Evolutionary conservation across 2,888 invertebrate genomes (phyloP), one percentile per base, ranked within the genome.

Genomic region (Litoditis marina): DNA sequence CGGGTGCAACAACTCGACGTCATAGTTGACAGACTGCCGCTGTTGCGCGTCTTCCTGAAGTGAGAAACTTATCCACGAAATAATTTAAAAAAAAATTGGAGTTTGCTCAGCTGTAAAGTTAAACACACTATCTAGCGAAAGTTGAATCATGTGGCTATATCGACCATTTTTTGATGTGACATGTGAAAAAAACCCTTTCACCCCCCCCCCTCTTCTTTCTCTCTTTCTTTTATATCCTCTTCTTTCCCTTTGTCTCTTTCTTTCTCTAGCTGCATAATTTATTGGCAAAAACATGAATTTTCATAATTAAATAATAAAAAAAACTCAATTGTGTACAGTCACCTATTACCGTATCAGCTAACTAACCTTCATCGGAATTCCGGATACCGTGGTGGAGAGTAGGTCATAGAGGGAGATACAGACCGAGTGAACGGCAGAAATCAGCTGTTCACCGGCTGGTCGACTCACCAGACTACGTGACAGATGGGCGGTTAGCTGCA

Each of bases 1-100:
- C 19, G 61, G 56, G 83, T 98, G 96, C 74, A 94, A 90, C 66
- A 98, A 90, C 84, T 96, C 96, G 0, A 98, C 98, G 83, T 98
- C 96, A 82, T 98, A 98, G 85, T 96, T 96, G 0, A 95, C 93
- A 61, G 95, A 96, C 0, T 93, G 92, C 83, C 92, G 92, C 0
- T 94, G 60, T 51, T 78, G 63, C 31, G 77, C 56, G 67, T 77
- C 76, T 49, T 79, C 79, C 73, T 78, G 39, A 13, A 59, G 31
- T 13, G 16, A 44, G 28, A 2, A 52, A 32, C 25, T n/a, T 28
- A 16, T 36, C 8, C 8, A 42, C 22, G 2, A 6, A 25, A 34
- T 42, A 22, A 13, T 39, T 39, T 13, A 25, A 8, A 44, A 5
- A 44, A 25, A 44, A 39, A 11, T 39, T 13, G n/a, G 11, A 39